Evolutionary conservation across 2,888 invertebrate species (phyloP).

Genomic region (Plutella xylostella): DNA sequence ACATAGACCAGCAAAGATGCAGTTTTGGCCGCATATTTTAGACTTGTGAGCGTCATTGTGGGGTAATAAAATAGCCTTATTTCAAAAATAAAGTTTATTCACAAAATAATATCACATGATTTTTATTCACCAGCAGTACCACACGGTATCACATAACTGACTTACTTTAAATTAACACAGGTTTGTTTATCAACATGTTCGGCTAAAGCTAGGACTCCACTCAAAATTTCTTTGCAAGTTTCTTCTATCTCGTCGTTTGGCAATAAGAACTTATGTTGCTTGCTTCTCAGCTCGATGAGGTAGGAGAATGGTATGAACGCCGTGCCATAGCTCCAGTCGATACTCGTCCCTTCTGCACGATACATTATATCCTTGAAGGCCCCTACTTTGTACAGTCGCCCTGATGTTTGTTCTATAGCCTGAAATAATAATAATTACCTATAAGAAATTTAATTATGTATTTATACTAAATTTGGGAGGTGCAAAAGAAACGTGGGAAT

Average conservation of each 20-base stretch:
- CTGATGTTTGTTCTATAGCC: constrained; percentile 51
- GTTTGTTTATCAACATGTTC: constrained; percentile 34
- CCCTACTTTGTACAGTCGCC: constrained; percentile 58
- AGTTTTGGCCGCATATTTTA: no score
- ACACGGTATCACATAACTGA: no score
- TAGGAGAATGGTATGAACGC: constrained; percentile 56
- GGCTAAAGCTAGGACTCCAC: constrained; percentile 40
- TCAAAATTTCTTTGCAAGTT: constrained; percentile 43
- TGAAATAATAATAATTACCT: no score
- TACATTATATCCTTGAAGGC: constrained; percentile 60
- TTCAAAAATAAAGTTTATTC: no score
- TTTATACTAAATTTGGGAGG: no score
- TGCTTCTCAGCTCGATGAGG: constrained; percentile 49
- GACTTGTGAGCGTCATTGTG: no score
- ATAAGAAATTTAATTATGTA: no score
- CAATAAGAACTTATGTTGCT: constrained; percentile 40
- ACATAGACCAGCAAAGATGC: no score
- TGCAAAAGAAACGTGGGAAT: no score
- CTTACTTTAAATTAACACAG: no score
- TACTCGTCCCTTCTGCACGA: constrained; percentile 51
- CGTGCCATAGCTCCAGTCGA: constrained; percentile 59
- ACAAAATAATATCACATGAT: no score
- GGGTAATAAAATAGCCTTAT: no score
- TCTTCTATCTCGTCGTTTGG: constrained; percentile 45
- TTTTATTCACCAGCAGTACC: not conserved